These are phyloP conservation scores for Microcebus griseorufus DNA, from an alignment of 2,113 vertebrate species.

Conservation along the genomic window DNA sequence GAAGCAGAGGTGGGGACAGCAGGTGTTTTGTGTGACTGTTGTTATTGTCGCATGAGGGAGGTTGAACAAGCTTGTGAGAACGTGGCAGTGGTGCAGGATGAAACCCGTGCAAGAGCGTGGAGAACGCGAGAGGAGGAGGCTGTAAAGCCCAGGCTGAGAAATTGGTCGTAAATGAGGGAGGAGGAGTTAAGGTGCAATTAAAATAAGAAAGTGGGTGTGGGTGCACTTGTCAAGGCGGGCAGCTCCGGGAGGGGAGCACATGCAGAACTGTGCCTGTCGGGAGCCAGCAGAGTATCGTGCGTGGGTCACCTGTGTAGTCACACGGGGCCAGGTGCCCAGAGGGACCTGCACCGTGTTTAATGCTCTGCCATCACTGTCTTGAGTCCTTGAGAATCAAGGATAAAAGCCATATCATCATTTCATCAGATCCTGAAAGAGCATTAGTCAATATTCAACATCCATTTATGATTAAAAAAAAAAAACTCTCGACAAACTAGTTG, in stretches of 20 bases:
- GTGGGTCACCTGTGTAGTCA: not conserved
- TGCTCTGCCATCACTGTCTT: not conserved
- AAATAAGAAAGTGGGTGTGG: too few relatives aligned
- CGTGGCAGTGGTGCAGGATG: not conserved
- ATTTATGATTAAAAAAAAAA: not conserved
- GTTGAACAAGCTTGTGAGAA: not conserved
- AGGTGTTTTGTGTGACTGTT: not conserved
- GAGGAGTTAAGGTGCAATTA: not conserved
- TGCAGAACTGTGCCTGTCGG: fast-evolving
- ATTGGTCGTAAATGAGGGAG: not conserved
- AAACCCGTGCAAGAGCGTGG: not conserved
- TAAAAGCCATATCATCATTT: not conserved
- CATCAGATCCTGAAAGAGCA: not conserved
- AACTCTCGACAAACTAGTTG: not conserved
- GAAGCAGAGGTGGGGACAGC: not conserved
- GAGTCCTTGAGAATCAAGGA: not conserved
- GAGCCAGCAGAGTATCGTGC: not conserved
- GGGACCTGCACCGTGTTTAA: too few relatives aligned
- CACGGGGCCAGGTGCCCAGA: not conserved
- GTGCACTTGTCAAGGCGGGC: not conserved
- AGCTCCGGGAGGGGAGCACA: too few relatives aligned
- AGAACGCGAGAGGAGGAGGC: not conserved
- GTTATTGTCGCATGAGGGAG: not conserved
- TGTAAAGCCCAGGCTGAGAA: not conserved
- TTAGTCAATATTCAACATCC: not conserved